Evolutionary conservation across 2,888 invertebrate species (phyloP), one percentile per base, ranked within the genome.

Genomic region (Lasioglossum morio): DNA sequence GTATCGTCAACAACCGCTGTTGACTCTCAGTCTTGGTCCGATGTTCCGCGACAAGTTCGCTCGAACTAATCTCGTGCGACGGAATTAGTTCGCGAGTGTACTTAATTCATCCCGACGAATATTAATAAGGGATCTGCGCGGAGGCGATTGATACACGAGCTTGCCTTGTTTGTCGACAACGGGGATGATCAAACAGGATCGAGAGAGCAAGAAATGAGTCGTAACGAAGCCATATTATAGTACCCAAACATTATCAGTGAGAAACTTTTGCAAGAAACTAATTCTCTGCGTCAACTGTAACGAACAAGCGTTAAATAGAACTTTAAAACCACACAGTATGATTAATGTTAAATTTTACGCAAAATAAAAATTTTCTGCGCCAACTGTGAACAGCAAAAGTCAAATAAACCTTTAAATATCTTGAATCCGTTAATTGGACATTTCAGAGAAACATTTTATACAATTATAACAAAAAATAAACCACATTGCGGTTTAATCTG

Each of bases 31-130:
- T 46, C 34, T 27, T 57, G n/a, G 16, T 43, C 74, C 83, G 74
- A 83, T 72, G 66, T 83, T 79, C 78, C 53, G 57, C 74, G 53
- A 40, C 30, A 72, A 63, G 73, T 43, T 48, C 16, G 53, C 43
- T 43, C 27, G 57, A 84, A 79, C 69, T 84, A 77, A 43, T 30
- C 40, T 34, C 82, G 79, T 81, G 72, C 27, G 57, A 73, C 27
- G 14, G 30, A 74, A 73, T 78, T 78, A 77, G 69, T 57, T 82
- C 48, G 69, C 43, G 37, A 70, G 73, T 74, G 74, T 74, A 23
- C 72, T 83, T 84, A 84, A 84, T 84, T 60, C 60, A 74, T 78
- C 43, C 74, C 23, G 53, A 34, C 57, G 72, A 69, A 74, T 82
- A 83, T 27, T 46, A 84, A 84, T 57, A 43, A 53, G 40, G 66